Evolutionary conservation across 2,797 vertebrate species (phyloP), one percentile per base, ranked within the genome.

Genomic region (Megaceryle alcyon): DNA sequence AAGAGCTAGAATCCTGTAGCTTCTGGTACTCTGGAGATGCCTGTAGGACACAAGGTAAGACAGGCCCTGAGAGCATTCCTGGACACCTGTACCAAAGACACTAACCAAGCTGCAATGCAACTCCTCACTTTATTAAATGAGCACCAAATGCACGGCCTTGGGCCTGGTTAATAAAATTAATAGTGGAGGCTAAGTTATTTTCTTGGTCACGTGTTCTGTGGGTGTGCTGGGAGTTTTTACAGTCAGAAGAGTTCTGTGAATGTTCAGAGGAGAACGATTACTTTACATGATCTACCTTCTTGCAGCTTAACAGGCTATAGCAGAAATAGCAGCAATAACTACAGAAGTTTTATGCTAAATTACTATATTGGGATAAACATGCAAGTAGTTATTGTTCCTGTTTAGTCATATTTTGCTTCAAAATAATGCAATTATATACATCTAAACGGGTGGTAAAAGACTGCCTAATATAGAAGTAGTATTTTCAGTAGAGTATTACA

Each of bases 1-100:
- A 99, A 54, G 98, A 98, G 88, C 98, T 98, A 95, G 97, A 98
- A 83, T 99, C 99, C 94, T 99, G 99, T 35, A 99, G 98, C 92
- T 98, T 98, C 96, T 99, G 98, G 97, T 99, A 99, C 39, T 99
- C 99, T 85, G 92, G 77, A 68, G 99, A 99, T 39, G 97, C 97
- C 99, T 99, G 93, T 1, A 65, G 76, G 64, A 39, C 37, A 94
- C 79, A 90, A 86, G 12, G 71, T 10, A 82, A 80, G 71, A 83
- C 20, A 93, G n/a, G 71, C 22, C 29, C 29, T 84, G n/a, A 77
- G 53, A 76, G 20, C 0, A 0, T 57, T 91, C 92, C 76, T 59
- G 73, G 66, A 51, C 39, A 53, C 19, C 8, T 12, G 44, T 41
- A 48, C 16, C 66, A 82, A 57, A 22, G 79, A 31, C n/a, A 80